Conservation (phyloP, 2,113 vertebrate genomes). For the Malurus melanocephalus region DNA sequence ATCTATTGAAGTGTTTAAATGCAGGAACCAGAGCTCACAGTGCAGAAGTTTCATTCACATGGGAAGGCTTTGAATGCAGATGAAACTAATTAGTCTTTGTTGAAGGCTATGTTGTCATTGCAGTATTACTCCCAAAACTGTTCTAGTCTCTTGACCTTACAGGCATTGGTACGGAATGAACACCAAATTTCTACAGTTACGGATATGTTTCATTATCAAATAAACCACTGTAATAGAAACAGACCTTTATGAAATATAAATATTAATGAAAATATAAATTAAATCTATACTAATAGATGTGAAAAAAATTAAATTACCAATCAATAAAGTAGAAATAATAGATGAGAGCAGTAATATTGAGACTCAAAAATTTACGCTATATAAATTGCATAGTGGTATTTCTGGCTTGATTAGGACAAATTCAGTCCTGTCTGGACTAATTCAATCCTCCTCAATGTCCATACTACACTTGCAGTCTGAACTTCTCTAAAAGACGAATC, state of each 20-base stretch:
- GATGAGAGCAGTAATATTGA: not conserved
- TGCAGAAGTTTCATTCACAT: not conserved
- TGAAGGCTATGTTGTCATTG: not conserved
- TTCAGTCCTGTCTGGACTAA: not conserved
- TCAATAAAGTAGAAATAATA: not conserved
- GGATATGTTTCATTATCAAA: not conserved
- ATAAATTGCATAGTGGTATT: not conserved
- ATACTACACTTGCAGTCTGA: not conserved
- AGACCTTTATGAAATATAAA: not conserved
- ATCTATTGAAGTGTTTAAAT: slow-evolving; percentile 1
- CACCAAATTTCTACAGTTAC: not conserved
- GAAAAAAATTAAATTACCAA: not conserved
- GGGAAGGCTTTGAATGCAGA: not conserved
- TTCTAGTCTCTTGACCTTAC: not conserved
- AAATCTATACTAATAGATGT: not conserved
- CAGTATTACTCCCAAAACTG: not conserved
- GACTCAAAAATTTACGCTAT: not conserved
- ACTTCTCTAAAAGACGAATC: not conserved
- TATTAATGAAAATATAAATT: not conserved
- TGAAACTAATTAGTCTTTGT: not conserved
- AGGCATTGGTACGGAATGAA: not conserved
- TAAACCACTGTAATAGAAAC: not conserved
- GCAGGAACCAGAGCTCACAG: not conserved
- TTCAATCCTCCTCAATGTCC: fast-evolving
- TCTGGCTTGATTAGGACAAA: not conserved